phyloP scores from a whole-genome alignment of 2,113 vertebrate genomes.

The Macroglossus sobrinus region DNA sequence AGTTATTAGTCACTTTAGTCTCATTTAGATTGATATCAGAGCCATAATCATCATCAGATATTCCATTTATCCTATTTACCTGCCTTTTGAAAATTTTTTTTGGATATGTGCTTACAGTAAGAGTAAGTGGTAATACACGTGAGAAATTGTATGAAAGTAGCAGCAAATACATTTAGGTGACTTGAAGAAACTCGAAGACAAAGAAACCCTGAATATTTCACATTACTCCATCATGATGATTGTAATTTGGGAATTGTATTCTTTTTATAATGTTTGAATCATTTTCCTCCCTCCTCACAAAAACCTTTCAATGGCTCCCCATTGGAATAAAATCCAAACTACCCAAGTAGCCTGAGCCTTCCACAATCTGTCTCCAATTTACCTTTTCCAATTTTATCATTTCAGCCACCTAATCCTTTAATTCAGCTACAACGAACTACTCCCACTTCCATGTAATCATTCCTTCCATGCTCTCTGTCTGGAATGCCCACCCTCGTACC shows the following conservation, averaged over 20 bases:
- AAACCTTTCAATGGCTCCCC: not conserved
- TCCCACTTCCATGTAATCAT: not conserved
- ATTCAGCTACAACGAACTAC: not conserved
- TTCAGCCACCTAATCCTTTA: not conserved
- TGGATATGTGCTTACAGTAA: not conserved
- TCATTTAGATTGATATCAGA: slow-evolving; percentile 1
- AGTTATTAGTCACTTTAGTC: not conserved
- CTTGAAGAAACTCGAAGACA: not conserved
- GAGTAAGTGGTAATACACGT: not conserved
- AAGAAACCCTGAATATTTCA: not conserved
- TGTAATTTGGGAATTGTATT: not conserved
- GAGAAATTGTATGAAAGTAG: not conserved
- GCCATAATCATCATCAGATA: not conserved
- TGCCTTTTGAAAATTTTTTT: not conserved
- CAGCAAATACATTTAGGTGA: not conserved
- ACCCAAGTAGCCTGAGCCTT: not conserved
- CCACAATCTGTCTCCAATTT: not conserved
- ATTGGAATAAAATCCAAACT: not conserved
- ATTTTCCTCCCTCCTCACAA: not conserved
- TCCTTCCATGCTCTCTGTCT: not conserved
- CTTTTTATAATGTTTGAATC: not conserved
- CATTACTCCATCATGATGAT: not conserved
- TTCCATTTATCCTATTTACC: not conserved
- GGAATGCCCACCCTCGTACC: not conserved
- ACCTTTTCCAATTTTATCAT: not conserved